phyloP scores from a whole-genome alignment of 2,888 invertebrate species.

The Asteroscopus sphinx region DNA sequence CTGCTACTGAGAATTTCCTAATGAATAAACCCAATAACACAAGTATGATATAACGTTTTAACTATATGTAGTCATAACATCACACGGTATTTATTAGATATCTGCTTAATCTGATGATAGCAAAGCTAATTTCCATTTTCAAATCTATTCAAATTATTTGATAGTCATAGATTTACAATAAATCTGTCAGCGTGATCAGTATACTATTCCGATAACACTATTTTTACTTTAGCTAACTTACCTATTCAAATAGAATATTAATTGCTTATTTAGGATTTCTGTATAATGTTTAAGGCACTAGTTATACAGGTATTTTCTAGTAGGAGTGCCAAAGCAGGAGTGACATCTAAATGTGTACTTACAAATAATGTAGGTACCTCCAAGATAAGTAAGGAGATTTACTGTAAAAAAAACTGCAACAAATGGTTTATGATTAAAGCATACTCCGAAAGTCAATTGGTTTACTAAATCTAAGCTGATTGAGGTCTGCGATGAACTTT shows the following conservation, averaged over 20 bases:
- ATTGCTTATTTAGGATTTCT: background rate
- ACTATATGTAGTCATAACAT: constrained; percentile 35
- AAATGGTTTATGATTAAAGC: too few species aligned
- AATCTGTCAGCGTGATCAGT: constrained; percentile 5
- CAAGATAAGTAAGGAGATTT: too few species aligned
- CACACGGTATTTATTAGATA: background rate
- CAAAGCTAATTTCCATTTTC: constrained; percentile 1
- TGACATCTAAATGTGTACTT: too few species aligned
- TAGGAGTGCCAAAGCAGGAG: too few species aligned
- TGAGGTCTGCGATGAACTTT: too few species aligned
- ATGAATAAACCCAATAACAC: too few species aligned
- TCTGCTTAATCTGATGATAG: background rate
- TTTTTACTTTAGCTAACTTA: constrained; percentile 1
- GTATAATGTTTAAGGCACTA: background rate
- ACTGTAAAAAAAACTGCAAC: too few species aligned
- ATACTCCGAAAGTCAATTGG: too few species aligned
- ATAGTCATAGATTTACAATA: constrained; percentile 3
- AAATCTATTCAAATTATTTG: constrained; percentile 3
- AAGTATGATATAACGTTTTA: constrained; percentile 39
- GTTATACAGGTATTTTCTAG: too few species aligned
- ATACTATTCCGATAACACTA: constrained; percentile 2
- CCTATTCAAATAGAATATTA: constrained; percentile 11
- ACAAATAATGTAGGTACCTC: too few species aligned
- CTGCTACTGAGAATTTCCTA: too few species aligned
- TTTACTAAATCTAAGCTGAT: too few species aligned